Evolutionary conservation across 2,888 invertebrate genomes (phyloP).

Genomic region (Xanthorhoe designata): DNA sequence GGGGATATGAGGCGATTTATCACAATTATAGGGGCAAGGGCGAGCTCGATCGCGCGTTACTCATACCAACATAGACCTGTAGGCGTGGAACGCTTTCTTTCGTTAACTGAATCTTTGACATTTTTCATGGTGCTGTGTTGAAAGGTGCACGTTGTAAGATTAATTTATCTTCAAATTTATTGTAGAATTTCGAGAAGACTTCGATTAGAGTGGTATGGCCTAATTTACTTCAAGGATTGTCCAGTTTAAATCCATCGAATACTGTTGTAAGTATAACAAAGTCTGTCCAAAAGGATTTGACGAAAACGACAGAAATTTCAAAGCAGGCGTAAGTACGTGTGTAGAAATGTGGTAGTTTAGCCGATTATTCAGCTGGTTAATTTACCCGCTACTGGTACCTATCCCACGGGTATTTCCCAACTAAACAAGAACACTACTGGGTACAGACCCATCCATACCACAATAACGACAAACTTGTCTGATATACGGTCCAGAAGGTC

Average conservation of each 20-base stretch:
- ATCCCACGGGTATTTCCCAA: background rate
- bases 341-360: background rate
- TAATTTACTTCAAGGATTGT: too few species aligned
- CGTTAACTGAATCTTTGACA: constrained; percentile 1
- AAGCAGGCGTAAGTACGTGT: too few species aligned
- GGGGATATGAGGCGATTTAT: constrained; percentile 76
- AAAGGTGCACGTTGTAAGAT: too few species aligned
- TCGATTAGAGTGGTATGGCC: too few species aligned
- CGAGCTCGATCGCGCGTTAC: constrained; percentile 42
- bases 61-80: constrained; percentile 23
- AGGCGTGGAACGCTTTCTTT: background rate
- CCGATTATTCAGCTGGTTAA: background rate
- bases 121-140: background rate
- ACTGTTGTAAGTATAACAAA: too few species aligned
- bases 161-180: too few species aligned
- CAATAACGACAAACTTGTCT: constrained; percentile 1
- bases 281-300: too few species aligned
- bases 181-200: too few species aligned
- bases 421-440: background rate
- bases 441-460: background rate
- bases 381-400: background rate
- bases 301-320: too few species aligned
- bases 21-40: constrained; percentile 74
- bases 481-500: background rate
- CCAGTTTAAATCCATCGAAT: too few species aligned